Percentiles rank a stretch among this genome's conserved stretches.
phyloP scores from a whole-genome alignment of 2,113 vertebrate species.

The Dryoscopus gambensis region DNA sequence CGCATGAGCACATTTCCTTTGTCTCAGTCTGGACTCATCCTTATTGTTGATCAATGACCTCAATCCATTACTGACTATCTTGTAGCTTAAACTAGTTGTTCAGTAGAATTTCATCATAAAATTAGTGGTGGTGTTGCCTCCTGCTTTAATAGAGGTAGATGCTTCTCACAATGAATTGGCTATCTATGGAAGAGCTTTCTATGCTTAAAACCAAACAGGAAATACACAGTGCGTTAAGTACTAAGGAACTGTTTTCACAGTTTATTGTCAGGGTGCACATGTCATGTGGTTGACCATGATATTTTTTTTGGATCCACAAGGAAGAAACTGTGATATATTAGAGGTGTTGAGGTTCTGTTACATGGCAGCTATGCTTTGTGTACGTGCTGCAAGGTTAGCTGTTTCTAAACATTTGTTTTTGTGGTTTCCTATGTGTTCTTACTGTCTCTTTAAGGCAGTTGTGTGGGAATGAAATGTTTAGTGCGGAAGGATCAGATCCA shows the following conservation, averaged over 20 bases:
- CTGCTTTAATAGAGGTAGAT: background rate
- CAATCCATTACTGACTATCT: background rate
- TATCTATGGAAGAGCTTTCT: background rate
- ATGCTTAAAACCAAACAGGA: background rate
- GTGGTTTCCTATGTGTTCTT: background rate
- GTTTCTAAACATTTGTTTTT: background rate
- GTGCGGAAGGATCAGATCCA: conserved; percentile 23
- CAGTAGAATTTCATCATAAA: background rate
- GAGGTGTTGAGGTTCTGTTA: background rate
- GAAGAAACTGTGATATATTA: background rate
- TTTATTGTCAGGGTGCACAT: background rate
- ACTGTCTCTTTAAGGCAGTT: conserved; percentile 39
- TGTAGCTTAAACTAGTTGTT: background rate
- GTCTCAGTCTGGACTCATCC: background rate
- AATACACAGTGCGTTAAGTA: background rate
- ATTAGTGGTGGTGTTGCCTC: background rate
- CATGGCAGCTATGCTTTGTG: background rate
- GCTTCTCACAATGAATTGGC: background rate
- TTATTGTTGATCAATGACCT: background rate
- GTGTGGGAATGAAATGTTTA: conserved; percentile 54
- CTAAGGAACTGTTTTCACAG: background rate
- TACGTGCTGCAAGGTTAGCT: background rate
- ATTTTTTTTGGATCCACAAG: background rate
- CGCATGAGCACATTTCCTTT: background rate
- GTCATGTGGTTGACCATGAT: background rate